Evolutionary conservation across 2,797 vertebrate species (phyloP).

Genomic region (Denticeps clupeoides): DNA sequence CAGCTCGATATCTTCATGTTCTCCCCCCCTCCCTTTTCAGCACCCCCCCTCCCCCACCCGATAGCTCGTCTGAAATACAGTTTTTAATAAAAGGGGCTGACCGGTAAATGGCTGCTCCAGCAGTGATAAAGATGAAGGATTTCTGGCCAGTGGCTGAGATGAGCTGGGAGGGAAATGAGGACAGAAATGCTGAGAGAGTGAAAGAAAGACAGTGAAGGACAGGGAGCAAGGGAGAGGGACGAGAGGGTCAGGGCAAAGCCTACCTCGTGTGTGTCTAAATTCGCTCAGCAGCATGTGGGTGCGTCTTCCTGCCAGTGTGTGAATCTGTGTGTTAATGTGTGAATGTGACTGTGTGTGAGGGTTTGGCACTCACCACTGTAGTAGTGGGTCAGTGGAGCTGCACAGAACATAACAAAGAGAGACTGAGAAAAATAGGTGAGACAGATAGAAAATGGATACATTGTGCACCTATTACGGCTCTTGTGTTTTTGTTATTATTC

Average conservation of each 20-base stretch:
- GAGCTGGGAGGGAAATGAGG: conserved; percentile 17
- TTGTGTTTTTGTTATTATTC: too few relatives aligned
- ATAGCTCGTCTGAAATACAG: conserved; percentile 64
- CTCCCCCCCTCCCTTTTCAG: background rate
- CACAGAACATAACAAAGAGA: conserved; percentile 5
- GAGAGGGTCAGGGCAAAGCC: conserved; percentile 4
- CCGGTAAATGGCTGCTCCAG: conserved; percentile 53
- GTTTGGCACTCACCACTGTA: background rate
- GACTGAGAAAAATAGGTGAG: background rate
- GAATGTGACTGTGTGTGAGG: background rate
- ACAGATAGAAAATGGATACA: too few relatives aligned
- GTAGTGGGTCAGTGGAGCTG: conserved; percentile 13
- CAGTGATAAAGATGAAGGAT: conserved; percentile 61
- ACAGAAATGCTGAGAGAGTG: conserved; percentile 2
- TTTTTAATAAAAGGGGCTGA: conserved; percentile 63
- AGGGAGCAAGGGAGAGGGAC: conserved; percentile 34
- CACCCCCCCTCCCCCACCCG: background rate
- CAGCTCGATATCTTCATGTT: background rate
- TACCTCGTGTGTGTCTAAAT: background rate
- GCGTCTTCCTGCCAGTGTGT: too few relatives aligned
- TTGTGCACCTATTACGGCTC: too few relatives aligned
- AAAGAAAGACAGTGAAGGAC: conserved; percentile 19
- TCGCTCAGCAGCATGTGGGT: background rate
- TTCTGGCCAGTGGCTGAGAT: conserved; percentile 41
- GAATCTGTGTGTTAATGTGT: too few relatives aligned